Base-by-base conservation (phyloP, 2,888 invertebrate species). In the Lasioglossum calceatum region DNA sequence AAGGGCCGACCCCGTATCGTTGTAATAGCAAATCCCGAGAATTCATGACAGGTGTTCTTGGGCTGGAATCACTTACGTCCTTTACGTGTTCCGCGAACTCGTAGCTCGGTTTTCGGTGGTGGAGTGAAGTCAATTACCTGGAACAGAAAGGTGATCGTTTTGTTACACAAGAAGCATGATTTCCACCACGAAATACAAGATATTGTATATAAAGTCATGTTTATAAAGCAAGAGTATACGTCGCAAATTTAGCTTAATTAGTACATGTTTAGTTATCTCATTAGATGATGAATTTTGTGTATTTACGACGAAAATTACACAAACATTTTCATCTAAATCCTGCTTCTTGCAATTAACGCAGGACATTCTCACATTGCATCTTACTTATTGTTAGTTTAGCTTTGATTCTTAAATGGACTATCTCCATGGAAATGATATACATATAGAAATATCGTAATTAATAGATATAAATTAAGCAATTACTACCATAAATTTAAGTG, bases 51-150 rank as follows among this genome's bases (percentile, higher is more conserved):
- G 73, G 44, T 77, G 76, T 72, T 84, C 82, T 76, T 72, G 87
- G 85, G 89, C 88, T 82, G 84, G 87, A 86, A 87, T 89, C 83
- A 90, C 88, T 91, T 88, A 86, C 88, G 87, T 58, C 32, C 27
- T 64, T 79, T 82, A 84, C 81, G 78, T 36, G 19, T 47, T 67
- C 36, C 23, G 1, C 27, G 61, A 44, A 61, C 54, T 23, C 32
- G 47, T 23, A 36, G 72, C 64, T 27, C 23, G 36, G 32, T 54
- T 64, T 39, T 2, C 36, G 36, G 0, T 12, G 14, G 3, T 61
- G 42, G 32, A 10, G 27, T 0, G 23, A 32, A 36, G 7, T 70
- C 42, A 44, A 50, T 83, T 91, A 92, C 92, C 92, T 92, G 90
- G 71, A 92, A 92, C 89, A 90, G 78, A 86, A 90, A 86, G 85